Percentiles rank a stretch among this genome's conserved stretches.
Evolutionary conservation across 2,888 invertebrate genomes (phyloP).

Genomic region (Aleiodes leptofemur): DNA sequence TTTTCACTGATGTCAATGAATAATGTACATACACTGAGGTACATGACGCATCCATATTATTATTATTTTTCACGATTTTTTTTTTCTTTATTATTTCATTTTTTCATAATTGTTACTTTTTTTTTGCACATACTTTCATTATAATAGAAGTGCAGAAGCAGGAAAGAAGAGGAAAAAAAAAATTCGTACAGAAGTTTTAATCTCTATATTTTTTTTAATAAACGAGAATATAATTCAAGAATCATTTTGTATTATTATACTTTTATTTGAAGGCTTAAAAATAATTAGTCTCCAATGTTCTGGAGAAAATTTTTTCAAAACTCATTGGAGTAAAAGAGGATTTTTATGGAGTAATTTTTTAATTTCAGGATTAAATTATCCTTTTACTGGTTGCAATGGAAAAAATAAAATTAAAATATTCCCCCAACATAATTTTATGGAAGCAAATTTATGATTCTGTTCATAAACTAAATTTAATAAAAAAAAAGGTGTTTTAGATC

Average conservation of each 20-base stretch:
- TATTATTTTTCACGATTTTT: conserved; percentile 32
- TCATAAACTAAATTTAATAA: conserved; percentile 30
- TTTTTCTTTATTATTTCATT: neutral
- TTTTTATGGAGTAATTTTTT: neutral
- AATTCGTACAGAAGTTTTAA: neutral
- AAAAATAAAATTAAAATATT: neutral
- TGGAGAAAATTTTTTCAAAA: neutral
- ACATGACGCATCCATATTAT: conserved; percentile 43
- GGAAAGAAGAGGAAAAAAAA: neutral
- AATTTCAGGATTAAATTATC: neutral
- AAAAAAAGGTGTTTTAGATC: conserved; percentile 7
- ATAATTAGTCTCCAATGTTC: no score
- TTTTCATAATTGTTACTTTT: conserved; percentile 3
- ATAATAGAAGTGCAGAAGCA: neutral
- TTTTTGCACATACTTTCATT: neutral
- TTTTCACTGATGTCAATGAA: conserved; percentile 73
- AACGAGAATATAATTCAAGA: no score
- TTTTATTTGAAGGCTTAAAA: no score
- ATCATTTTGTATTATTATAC: neutral
- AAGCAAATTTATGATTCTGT: conserved; percentile 12
- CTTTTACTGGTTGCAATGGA: neutral
- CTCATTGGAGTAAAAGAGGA: no score
- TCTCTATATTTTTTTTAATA: neutral
- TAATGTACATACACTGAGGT: conserved; percentile 67
- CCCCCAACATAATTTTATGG: conserved; percentile 14